phyloP scores from a whole-genome alignment of 1,140 invertebrate species.

The Charaxes varanes region DNA sequence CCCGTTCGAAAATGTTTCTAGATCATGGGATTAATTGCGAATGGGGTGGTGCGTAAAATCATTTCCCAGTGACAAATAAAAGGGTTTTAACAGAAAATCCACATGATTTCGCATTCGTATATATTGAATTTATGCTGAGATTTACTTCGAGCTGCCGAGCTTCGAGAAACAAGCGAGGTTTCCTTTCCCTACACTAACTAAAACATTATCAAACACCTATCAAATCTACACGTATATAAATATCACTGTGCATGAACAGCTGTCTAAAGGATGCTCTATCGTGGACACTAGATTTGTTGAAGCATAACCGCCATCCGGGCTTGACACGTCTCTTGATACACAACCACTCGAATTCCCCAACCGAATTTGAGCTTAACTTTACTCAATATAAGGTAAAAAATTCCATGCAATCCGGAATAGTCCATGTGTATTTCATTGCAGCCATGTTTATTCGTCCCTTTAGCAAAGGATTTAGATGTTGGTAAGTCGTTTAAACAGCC shows the following conservation, averaged over 20 bases:
- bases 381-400: conserved; percentile 2
- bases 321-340: conserved; percentile 21
- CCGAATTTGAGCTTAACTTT: conserved; percentile 15
- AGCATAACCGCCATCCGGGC: conserved; percentile 22
- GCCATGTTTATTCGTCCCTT: conserved; percentile 20
- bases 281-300: conserved; percentile 25
- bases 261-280: conserved; percentile 16
- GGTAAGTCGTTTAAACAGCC: conserved; percentile 12
- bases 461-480: conserved; percentile 17
- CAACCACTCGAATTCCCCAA: conserved; percentile 3
- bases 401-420: background rate
- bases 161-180: too few species aligned
- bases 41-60: too few species aligned
- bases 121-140: too few species aligned
- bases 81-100: too few species aligned
- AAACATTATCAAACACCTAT: too few species aligned
- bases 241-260: conserved; percentile 7
- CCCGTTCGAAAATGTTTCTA: too few species aligned
- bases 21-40: too few species aligned
- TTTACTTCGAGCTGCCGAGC: too few species aligned
- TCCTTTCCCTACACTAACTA: too few species aligned
- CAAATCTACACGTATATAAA: conserved; percentile 2
- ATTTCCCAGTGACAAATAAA: too few species aligned
- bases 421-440: conserved; percentile 16
- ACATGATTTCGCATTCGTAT: too few species aligned